Conservation (phyloP, 2,797 vertebrate species). For the Alcedo atthis region DNA sequence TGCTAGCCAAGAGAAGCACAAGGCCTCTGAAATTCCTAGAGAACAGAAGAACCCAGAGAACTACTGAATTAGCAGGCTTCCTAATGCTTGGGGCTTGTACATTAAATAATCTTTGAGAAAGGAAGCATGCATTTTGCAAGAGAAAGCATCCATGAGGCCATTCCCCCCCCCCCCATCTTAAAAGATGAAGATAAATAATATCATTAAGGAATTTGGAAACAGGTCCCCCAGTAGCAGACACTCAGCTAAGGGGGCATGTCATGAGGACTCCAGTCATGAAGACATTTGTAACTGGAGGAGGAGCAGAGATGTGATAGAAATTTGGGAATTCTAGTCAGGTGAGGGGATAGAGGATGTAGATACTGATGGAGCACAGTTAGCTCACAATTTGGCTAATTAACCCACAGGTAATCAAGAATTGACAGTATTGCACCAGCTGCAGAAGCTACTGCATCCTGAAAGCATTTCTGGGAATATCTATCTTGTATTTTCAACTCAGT, state of each 20-base stretch:
- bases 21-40: neutral
- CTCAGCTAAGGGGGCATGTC: neutral
- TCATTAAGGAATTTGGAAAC: slow-evolving; percentile 1
- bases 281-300: neutral
- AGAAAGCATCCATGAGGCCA: neutral
- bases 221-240: neutral
- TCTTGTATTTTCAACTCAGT: slow-evolving; percentile 4
- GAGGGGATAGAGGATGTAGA: neutral
- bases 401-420: neutral
- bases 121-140: neutral
- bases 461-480: neutral
- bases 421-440: neutral
- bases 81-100: neutral
- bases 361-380: neutral
- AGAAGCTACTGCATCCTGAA: neutral
- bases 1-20: neutral
- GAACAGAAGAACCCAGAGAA: neutral
- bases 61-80: neutral
- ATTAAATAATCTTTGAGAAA: neutral
- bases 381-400: neutral
- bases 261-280: neutral
- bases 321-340: neutral
- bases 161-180: neutral
- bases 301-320: neutral
- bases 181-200: slow-evolving; percentile 19